Base-by-base conservation (phyloP, 2,113 vertebrate species). In the Chaenocephalus aceratus region DNA sequence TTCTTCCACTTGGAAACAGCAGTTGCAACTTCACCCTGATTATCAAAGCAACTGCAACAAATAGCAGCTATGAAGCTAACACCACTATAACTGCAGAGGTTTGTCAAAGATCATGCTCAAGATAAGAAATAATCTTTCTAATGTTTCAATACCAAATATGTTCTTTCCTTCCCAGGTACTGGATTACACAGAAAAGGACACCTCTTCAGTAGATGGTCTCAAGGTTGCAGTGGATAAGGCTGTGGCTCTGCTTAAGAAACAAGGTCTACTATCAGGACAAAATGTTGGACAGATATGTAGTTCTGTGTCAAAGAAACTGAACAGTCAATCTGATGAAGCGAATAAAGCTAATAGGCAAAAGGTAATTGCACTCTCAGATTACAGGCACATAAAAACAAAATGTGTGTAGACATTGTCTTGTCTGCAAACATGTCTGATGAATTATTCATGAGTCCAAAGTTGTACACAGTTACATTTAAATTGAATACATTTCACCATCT, bases 1-100 rank as follows among this genome's bases (percentile, higher is more conserved):
- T 95, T 89, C 94, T 98, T 79, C 97, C 97, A 4, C 88, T 93
- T 26, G 97, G 97, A 86, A 79, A 95, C 69, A 88, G 90, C 59
- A 83, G 77, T 30, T 82, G 86, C 12, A 51, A 95, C 74, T 95
- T 95, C 52, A 46, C 54, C 4, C 67, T 96, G 83, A 88, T 69
- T 2, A 71, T 99, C 51, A 89, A 63, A 54, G 91, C 95, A 69
- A 94, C 84, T 52, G 93, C 95, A 63, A 94, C 83, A 59, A 93
- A 93, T 34, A 46, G 1, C 3, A 85, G 70, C 0, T 93, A 94
- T 12, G 77, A 15, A 34, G 64, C 34, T 4, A 79, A n/a, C 13
- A 78, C 88, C 18, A 76, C 56, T 5, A 6, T 94, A 63, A 78
- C 69, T 9, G 30, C 53, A 65, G 73, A 83, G 94, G 95, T 95